Base-by-base conservation (phyloP, 2,113 vertebrate genomes). In the Siniperca knerii region DNA sequence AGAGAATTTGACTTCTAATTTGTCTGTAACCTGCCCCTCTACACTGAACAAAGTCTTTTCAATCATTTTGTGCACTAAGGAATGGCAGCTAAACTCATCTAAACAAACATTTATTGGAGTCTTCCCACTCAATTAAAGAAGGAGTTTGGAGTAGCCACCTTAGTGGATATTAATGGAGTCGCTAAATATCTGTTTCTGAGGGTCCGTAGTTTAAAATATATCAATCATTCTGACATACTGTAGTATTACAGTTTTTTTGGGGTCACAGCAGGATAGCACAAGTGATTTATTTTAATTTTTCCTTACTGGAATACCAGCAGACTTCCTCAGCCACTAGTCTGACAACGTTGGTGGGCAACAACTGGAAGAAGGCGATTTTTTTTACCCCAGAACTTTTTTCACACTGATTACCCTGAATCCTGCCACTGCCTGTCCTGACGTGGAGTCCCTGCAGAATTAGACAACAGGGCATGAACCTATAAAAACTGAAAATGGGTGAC, bases 371-470 rank as follows among this genome's bases (percentile, higher is more conserved):
- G 61, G 40, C 1, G 3, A 68, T 46, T 77, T 68, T 79, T 71
- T 78, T 83, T 82, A 55, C 57, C 37, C 25, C 54, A 29, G 23
- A 71, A 76, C 87, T 83, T 86, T 29, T 89, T 90, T 79, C 67
- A 87, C 46, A 37, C 69, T 88, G 84, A 91, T 90, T 84, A 89
- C 71, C 76, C 77, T 16, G 35, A 79, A 86, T 92, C 84, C 85
- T 90, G 79, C 84, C 58, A 68, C 84, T 89, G 82, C 87, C 81
- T 90, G 92, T 89, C 78, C 84, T 82, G 87, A 93, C 88, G 89
- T 21, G 86, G 87, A 87, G 77, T 88, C 84, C 68, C 70, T 73
- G 79, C 79, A 82, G 85, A 92, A 88, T 84, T 81, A 74, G 42
- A 87, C 90, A 89, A 8, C 76, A 64, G 77, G 76, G 33, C 75